Evolutionary conservation across 2,888 invertebrate genomes (phyloP), one percentile per base, ranked within the genome.

Genomic region (Baccha elongata): DNA sequence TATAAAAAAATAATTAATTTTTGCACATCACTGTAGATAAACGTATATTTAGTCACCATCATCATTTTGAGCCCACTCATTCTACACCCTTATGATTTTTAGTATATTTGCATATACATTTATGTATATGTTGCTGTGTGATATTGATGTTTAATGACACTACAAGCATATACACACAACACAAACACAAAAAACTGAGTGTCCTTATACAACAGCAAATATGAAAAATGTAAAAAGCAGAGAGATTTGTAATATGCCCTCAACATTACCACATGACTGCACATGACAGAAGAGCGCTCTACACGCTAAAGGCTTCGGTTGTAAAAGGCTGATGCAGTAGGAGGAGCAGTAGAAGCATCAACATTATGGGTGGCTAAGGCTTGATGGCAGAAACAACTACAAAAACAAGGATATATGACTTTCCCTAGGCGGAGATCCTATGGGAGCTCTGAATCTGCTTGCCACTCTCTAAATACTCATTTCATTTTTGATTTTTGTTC

Each of bases 261-360:
- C 79, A 79, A 76, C 79, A 79, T 84, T 74, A 79, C 76, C 78
- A 69, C 84, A 84, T 84, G 79, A 79, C 73, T 84, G 84, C 84
- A 84, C 73, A 84, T 84, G 84, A 84, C 79, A 78, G 69, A 69
- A 68, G 60, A 79, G 65, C n/a, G n/a, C 44, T 83, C 72, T 79
- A 74, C 72, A 72, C 52, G 32, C 83, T 73, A 83, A 78, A 73
- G 78, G 83, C 78, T 73, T 83, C 62, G 40, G 67, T 83, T 83
- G 83, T 83, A 73, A 83, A 83, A 83, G 53, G 53, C 75, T 7
- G 29, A 32, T 26, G n/a, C 19, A 35, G 6, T 8, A 60, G 21
- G 32, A 53, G 23, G 21, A 65, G 13, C 7, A 71, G 48, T 19
- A 21, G 29, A 0, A 60, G 26, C 21, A 40, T 23, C 32, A 40